A percentile compares a stretch with the other conserved stretches of the same genome.
phyloP scores from a whole-genome alignment of 2,888 invertebrate genomes.

The Himalopsyche anomala region DNA sequence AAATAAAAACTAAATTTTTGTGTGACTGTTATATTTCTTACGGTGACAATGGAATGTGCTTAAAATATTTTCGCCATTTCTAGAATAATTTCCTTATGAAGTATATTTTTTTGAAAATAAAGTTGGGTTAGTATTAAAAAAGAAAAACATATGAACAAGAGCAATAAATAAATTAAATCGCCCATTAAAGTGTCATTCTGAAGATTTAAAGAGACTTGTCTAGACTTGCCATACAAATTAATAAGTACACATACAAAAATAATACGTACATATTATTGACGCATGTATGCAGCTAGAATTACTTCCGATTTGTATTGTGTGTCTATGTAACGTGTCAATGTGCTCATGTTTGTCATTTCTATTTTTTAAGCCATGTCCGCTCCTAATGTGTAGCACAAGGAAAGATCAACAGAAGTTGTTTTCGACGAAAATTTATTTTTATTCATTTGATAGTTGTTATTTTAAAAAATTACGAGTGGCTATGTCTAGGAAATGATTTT shows the following conservation, averaged over 20 bases:
- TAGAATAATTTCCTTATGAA: background rate
- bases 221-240: slow-evolving; percentile 38
- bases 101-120: slow-evolving; percentile 1
- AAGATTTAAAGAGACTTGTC: slow-evolving; percentile 22
- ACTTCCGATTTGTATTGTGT: background rate
- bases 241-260: background rate
- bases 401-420: too few relatives aligned
- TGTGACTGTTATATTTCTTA: too few relatives aligned
- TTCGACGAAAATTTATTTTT: too few relatives aligned
- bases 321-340: too few relatives aligned
- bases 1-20: too few relatives aligned
- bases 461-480: too few relatives aligned
- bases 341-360: too few relatives aligned
- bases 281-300: background rate
- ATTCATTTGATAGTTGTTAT: too few relatives aligned
- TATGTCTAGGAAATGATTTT: too few relatives aligned
- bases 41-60: too few relatives aligned
- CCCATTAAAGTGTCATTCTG: slow-evolving; percentile 31
- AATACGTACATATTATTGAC: background rate
- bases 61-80: background rate
- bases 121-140: background rate
- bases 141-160: slow-evolving; percentile 14
- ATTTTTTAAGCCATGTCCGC: too few relatives aligned
- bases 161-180: slow-evolving; percentile 42
- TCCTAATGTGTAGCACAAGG: too few relatives aligned